phyloP scores from a whole-genome alignment of 2,797 vertebrate species.

The Acanthis flammea region DNA sequence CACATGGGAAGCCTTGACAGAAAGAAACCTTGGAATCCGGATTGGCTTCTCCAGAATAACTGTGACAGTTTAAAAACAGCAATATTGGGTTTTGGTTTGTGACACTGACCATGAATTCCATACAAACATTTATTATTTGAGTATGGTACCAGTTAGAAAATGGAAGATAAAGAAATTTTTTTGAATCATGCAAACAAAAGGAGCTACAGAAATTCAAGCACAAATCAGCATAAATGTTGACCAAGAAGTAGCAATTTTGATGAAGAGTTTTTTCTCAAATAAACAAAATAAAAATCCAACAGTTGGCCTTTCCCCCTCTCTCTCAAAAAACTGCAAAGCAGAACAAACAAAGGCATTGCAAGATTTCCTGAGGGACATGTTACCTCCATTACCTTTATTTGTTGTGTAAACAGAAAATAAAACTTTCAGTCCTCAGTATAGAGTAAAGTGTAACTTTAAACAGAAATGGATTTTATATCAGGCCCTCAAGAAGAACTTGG shows the following conservation, averaged over 20 bases:
- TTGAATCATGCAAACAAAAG: background rate
- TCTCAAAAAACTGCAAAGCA: background rate
- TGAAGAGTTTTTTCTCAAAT: background rate
- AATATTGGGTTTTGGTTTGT: background rate
- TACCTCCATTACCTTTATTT: background rate
- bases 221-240: background rate
- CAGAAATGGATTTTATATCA: background rate
- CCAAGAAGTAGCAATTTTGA: background rate
- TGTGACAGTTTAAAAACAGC: constrained; percentile 60
- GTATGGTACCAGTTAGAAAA: background rate
- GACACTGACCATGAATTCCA: background rate
- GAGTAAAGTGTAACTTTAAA: background rate
- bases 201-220: background rate
- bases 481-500: background rate
- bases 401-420: background rate
- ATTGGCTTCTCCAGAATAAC: constrained; percentile 99
- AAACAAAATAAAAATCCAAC: background rate
- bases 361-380: background rate
- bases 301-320: background rate
- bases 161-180: background rate
- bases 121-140: background rate
- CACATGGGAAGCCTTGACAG: constrained; percentile 97
- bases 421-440: background rate
- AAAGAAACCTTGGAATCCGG: constrained; percentile 96
- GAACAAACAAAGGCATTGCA: background rate